phyloP scores from a whole-genome alignment of 2,888 invertebrate species.

The Automeris io region DNA sequence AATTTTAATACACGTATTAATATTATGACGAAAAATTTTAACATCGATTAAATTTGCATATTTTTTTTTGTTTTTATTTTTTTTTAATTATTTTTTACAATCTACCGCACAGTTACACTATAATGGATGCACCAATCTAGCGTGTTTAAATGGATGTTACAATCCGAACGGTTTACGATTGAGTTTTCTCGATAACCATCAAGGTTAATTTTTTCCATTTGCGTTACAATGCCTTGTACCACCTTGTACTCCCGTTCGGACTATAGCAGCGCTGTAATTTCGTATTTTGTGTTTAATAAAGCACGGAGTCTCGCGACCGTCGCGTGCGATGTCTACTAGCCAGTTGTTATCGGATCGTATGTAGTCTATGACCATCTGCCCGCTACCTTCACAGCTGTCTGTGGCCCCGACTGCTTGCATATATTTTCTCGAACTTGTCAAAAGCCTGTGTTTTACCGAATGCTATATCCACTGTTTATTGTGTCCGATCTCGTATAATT shows the following conservation, averaged over 20 bases:
- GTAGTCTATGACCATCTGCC: conserved; percentile 29
- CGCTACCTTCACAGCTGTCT: conserved; percentile 26
- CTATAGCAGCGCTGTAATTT: conserved; percentile 6
- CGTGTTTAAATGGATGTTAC: conserved; percentile 24
- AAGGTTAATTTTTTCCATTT: background rate
- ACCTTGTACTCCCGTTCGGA: background rate
- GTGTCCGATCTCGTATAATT: conserved; percentile 48
- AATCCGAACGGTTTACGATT: conserved; percentile 14
- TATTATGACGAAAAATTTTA: conserved; percentile 1
- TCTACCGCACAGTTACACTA: conserved; percentile 31
- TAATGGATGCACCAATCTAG: conserved; percentile 32
- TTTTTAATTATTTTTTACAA: conserved; percentile 6
- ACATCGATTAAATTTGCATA: conserved; percentile 16
- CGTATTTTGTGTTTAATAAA: conserved; percentile 22
- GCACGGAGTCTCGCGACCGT: conserved; percentile 30
- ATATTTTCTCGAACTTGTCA: conserved; percentile 41
- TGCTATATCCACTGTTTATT: conserved; percentile 39
- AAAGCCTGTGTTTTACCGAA: conserved; percentile 49
- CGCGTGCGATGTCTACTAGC: conserved; percentile 27
- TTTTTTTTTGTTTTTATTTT: conserved; percentile 1
- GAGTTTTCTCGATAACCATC: background rate
- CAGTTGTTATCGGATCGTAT: conserved; percentile 24
- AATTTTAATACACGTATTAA: conserved; percentile 6
- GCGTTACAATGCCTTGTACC: background rate
- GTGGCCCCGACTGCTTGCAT: conserved; percentile 46